Conservation (phyloP, 1,140 invertebrate genomes). For the Drosophila aff. region DNA sequence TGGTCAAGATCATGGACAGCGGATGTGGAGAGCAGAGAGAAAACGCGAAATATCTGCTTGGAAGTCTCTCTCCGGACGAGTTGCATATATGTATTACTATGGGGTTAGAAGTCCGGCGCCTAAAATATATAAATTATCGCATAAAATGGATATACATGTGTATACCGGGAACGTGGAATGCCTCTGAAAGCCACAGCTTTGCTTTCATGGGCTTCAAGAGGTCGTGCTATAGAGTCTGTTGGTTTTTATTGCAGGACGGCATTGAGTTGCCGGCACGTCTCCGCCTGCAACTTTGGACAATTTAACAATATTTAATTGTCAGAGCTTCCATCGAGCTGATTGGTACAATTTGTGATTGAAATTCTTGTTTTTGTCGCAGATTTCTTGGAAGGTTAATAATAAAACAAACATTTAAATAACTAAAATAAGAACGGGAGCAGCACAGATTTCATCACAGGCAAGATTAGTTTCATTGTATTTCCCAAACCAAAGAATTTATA, state of each 20-base stretch:
- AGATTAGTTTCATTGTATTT: neutral
- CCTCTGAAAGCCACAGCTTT: neutral
- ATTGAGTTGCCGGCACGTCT: slow-evolving; percentile 58
- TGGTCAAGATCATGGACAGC: slow-evolving; percentile 83
- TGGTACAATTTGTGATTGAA: neutral
- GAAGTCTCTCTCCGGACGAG: slow-evolving; percentile 5
- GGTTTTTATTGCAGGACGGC: slow-evolving; percentile 22
- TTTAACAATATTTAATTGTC: slow-evolving; percentile 63
- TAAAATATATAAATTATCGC: slow-evolving; percentile 8
- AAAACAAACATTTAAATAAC: neutral
- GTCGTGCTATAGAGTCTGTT: slow-evolving; percentile 7
- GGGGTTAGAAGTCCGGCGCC: neutral
- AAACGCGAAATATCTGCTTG: neutral
- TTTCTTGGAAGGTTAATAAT: neutral
- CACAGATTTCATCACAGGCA: neutral
- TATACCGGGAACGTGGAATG: slow-evolving; percentile 14
- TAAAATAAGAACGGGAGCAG: neutral
- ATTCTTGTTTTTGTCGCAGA: neutral
- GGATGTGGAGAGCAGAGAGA: slow-evolving; percentile 25
- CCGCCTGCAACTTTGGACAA: slow-evolving; percentile 39
- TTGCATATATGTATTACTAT: slow-evolving; percentile 3
- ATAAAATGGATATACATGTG: neutral
- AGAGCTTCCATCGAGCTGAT: neutral
- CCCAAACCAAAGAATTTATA: neutral
- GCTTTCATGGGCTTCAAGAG: slow-evolving; percentile 3